Evolutionary conservation across 2,113 vertebrate species (phyloP), one percentile per base, ranked within the genome.

Genomic region (Urocynchramus pylzowi): DNA sequence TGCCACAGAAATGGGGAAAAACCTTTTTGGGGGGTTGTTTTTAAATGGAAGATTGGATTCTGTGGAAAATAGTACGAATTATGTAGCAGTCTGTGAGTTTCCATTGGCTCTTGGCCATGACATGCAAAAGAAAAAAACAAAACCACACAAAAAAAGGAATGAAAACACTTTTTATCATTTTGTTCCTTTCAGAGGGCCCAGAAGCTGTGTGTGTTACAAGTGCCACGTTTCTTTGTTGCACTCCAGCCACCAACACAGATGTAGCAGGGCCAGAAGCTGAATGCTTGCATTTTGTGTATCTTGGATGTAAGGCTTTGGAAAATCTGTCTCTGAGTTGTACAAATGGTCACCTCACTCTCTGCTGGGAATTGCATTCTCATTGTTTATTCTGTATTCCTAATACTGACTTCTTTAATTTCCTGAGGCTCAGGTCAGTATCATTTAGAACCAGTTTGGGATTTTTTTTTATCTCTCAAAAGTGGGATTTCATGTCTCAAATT

Each of bases 191-290:
- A n/a, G 57, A 95, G 31, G 82, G 57, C 81, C 87, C 88, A 86
- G 81, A 83, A 93, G 52, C 83, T 50, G 44, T 77, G 82, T 63
- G 71, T 75, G 52, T 41, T 89, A 23, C 53, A 74, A 91, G 42
- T 94, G 82, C 94, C 97, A 95, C 89, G 83, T 97, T 96, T 96
- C 94, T 88, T 95, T 89, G 75, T 82, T 95, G 81, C 84, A 53
- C 90, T 97, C 96, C 94, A 95, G 86, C 79, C 95, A 97, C 92
- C 94, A 97, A 87, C 65, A 92, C 37, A 89, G 63, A 94, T 56
- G 54, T 18, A 94, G 45, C 1, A 1, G 68, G 76, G 89, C 87
- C 95, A 94, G 83, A 60, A 89, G 56, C 63, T 93, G 85, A 61
- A 93, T 93, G 60, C 79, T 63, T 77, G 41, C 0, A 0, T 60